These are phyloP conservation scores for Macrobrachium nipponense DNA, from an alignment of 1,140 invertebrate genomes.

Conservation along the genomic window DNA sequence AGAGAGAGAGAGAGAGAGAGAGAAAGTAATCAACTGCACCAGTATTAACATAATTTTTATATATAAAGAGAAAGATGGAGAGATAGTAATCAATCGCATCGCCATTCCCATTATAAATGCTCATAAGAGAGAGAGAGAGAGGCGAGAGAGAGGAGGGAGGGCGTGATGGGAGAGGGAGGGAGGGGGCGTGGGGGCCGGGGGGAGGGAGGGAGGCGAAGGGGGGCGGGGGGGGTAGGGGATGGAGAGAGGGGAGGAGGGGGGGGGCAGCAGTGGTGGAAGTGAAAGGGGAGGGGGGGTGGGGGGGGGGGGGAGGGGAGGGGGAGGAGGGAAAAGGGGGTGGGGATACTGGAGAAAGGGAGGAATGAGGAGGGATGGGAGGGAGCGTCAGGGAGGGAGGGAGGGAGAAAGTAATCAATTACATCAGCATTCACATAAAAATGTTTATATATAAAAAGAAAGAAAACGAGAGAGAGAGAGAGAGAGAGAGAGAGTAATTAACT, in stretches of 20 bases:
- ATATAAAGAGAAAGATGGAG: conserved; percentile 7
- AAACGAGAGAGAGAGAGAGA: too few relatives aligned
- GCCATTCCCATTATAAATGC: too few relatives aligned
- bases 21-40: background rate
- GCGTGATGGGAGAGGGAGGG: background rate
- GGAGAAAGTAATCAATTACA: background rate
- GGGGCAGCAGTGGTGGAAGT: too few relatives aligned
- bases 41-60: too few relatives aligned
- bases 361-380: background rate
- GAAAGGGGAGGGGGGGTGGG: too few relatives aligned
- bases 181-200: background rate
- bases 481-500: too few relatives aligned
- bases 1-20: conserved; percentile 8
- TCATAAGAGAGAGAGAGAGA: background rate
- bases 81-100: background rate
- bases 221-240: too few relatives aligned
- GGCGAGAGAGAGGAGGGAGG: too few relatives aligned
- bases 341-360: background rate
- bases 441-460: too few relatives aligned
- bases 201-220: background rate
- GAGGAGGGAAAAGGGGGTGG: too few relatives aligned
- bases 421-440: too few relatives aligned
- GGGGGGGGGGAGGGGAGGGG: background rate
- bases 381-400: background rate
- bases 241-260: background rate